Conservation (phyloP, 2,797 vertebrate species). For the Dipus sagitta region DNA sequence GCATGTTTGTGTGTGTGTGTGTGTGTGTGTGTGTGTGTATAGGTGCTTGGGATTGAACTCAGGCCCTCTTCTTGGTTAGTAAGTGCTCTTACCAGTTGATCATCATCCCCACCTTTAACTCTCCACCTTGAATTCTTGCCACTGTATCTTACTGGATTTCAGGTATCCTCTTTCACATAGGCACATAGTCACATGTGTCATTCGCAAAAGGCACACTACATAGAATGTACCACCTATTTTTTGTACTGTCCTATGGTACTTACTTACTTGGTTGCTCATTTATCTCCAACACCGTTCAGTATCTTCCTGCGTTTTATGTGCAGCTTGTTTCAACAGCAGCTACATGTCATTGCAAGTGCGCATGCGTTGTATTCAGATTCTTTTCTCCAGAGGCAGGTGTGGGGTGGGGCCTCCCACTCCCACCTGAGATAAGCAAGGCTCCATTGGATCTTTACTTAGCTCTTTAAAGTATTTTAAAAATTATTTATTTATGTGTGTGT, state of each 20-base stretch:
- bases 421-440: not conserved
- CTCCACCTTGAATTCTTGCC: not conserved
- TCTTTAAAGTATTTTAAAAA: no score
- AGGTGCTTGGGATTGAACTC: no score
- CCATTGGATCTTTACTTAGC: not conserved
- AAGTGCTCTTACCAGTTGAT: not conserved
- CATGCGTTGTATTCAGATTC: not conserved
- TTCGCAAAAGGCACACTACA: not conserved
- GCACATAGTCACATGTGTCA: not conserved
- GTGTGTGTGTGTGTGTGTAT: no score
- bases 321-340: not conserved
- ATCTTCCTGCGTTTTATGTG: not conserved
- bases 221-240: not conserved
- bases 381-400: not conserved
- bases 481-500: no score
- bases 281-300: not conserved
- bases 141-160: not conserved
- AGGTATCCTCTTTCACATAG: not conserved
- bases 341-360: not conserved
- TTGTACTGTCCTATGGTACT: not conserved
- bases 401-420: not conserved
- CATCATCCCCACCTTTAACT: not conserved
- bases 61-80: no score
- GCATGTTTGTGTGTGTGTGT: no score
- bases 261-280: not conserved